A percentile compares a stretch with the other conserved stretches of the same genome.
These are phyloP conservation scores for Eueides isabella DNA, from an alignment of 1,140 invertebrate genomes.

Conservation along the genomic window DNA sequence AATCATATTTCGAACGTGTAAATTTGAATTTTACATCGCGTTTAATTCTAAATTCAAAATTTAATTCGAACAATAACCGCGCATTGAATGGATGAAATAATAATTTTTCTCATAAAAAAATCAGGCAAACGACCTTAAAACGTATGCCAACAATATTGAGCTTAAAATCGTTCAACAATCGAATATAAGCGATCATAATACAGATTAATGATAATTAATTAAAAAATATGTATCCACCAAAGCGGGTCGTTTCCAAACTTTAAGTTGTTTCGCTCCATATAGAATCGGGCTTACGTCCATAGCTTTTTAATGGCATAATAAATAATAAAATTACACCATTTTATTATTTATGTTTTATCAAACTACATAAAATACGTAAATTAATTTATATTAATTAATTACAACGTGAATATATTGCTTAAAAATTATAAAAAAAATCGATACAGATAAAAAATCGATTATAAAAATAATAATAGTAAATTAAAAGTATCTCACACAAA, in stretches of 20 bases:
- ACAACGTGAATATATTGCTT: not conserved
- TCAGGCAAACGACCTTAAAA: not conserved
- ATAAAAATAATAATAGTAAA: conserved; percentile 8
- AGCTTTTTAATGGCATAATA: conserved; percentile 1
- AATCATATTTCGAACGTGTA: conserved; percentile 64
- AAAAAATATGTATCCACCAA: conserved; percentile 70
- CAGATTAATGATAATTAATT: conserved; percentile 75
- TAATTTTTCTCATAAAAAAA: conserved; percentile 71
- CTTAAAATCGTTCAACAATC: conserved; percentile 36
- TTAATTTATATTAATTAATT: not conserved
- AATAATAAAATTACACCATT: conserved; percentile 9
- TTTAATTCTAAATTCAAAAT: conserved; percentile 72
- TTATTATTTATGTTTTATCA: conserved; percentile 2
- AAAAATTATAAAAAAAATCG: not conserved
- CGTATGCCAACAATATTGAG: conserved; percentile 37
- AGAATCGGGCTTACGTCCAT: conserved; percentile 27
- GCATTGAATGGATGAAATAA: conserved; percentile 71
- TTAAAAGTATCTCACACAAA: conserved; percentile 6
- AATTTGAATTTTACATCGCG: conserved; percentile 67
- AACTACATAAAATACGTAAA: conserved; percentile 1
- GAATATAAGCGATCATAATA: conserved; percentile 50
- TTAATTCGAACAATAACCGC: conserved; percentile 71
- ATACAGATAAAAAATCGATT: not conserved
- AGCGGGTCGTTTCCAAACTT: conserved; percentile 68
- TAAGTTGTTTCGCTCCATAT: conserved; percentile 50